These are phyloP conservation scores for Streblospio benedicti DNA, from an alignment of 1,140 invertebrate species.

Conservation along the genomic window DNA sequence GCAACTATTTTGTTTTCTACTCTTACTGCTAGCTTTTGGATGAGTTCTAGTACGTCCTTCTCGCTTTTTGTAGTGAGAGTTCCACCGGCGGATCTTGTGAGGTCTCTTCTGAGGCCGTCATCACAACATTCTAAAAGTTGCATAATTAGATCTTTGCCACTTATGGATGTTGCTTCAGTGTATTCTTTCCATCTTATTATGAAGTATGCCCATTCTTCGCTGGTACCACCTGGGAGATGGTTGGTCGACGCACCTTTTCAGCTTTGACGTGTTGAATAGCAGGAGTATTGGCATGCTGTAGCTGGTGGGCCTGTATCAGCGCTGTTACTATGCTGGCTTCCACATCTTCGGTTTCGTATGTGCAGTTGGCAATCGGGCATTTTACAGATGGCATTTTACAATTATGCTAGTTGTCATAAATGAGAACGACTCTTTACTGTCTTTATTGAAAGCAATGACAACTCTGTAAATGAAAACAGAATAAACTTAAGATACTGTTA, in stretches of 20 bases:
- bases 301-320: too few relatives aligned
- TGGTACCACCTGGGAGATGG: background rate
- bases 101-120: conserved; percentile 15
- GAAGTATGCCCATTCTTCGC: conserved; percentile 6
- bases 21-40: conserved; percentile 18
- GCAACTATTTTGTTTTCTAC: conserved; percentile 24
- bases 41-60: conserved; percentile 18
- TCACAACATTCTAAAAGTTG: conserved; percentile 25
- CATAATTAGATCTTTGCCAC: conserved; percentile 12
- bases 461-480: too few relatives aligned
- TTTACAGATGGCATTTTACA: too few relatives aligned
- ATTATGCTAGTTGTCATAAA: too few relatives aligned
- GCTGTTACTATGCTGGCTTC: too few relatives aligned
- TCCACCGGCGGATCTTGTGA: conserved; percentile 18
- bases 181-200: conserved; percentile 13
- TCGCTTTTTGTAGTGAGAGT: conserved; percentile 14
- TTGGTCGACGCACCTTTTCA: background rate
- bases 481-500: too few relatives aligned
- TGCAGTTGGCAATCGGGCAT: too few relatives aligned
- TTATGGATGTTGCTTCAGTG: conserved; percentile 14
- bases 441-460: too few relatives aligned
- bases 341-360: too few relatives aligned
- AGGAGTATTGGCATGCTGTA: too few relatives aligned
- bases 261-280: too few relatives aligned
- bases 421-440: too few relatives aligned